Evolutionary conservation across 2,888 invertebrate genomes (phyloP), one percentile per base, ranked within the genome.

Genomic region (Limnephilus lunatus): DNA sequence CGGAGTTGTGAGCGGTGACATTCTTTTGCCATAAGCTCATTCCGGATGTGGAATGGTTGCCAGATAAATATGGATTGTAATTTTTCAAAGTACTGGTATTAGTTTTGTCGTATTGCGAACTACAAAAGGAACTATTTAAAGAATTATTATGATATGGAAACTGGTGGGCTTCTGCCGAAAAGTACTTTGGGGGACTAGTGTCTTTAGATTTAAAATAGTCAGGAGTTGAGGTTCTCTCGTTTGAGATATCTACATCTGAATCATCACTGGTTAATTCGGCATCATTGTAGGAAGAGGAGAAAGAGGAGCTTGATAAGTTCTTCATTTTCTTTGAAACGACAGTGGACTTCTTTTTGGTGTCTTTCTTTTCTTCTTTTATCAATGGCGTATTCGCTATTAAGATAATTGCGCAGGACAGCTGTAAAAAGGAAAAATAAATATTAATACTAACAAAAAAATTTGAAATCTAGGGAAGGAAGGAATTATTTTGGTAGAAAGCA

Each of bases 1-100:
- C 96, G 0, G 95, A 95, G 94, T 89, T 39, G 35, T 89, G 68
- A 25, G 96, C 96, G 0, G 96, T 68, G 31, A 44, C 44, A 81
- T 80, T 92, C 91, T 90, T 83, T 80, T 92, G 92, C 83, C 81
- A 85, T 30, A 90, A 83, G 30, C 44, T 83, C 25, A 7, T 53
- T 39, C 48, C 89, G 12, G 88, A 89, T 39, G 32, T 35, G 85
- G 19, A 86, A 31, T 80, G 39, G 53, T 86, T 86, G 31, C 12
- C 30, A 31, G 68, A 32, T 35, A 88, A 88, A 86, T 30, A 91
- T 19, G 91, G 48, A 88, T 39, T 86, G 39, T 80, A 89, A 89
- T 68, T 90, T n/a, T 90, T 82, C 14, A 92, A 90, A 83, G 85
- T 48, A 44, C 86, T 80, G 25, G 31, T 25, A 44, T 81, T 25